Base-by-base conservation (phyloP, 2,888 invertebrate genomes). In the Acronicta psi region DNA sequence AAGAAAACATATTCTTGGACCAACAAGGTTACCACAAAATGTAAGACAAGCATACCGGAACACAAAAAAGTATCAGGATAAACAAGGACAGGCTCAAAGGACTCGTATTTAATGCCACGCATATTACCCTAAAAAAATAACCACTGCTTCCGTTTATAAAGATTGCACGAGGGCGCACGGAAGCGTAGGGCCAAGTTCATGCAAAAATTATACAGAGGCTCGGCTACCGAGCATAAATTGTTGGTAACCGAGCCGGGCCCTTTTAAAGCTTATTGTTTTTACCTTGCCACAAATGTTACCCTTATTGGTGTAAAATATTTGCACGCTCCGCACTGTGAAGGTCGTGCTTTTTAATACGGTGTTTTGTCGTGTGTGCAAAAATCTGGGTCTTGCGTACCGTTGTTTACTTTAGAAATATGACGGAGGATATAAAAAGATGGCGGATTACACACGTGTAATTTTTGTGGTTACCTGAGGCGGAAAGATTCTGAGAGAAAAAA, bases 261-360 rank as follows among this genome's bases (percentile, higher is more conserved):
- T 74, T 75, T 70, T 62, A 77, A 76, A 69, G 64, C 79, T 70
- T 80, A 82, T 85, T 85, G 80, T 83, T 82, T 82, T 80, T 77
- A 81, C 81, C 79, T 81, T 73, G 66, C 77, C 75, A 64, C 75
- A 66, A 81, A 80, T 77, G 78, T 83, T 82, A 77, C 80, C 82
- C 81, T 79, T 82, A 81, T 82, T 81, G 83, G 77, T 77, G 81
- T 85, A 81, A 86, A 84, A 83, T 81, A 80, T 83, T 79, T 75
- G 73, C 75, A 57, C 71, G 65, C 51, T 57, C 50, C 69, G 61
- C 74, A 59, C 66, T 76, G 60, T 66, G 62, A 37, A 16, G 25
- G 63, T 41, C 37, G 31, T 59, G 63, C 63, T 61, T 67, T 68
- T 65, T 66, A 51, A 46, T 58, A 46, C 63, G 47, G 13, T 65